Evolutionary conservation across 2,797 vertebrate species (phyloP).

Genomic region (Poeciliopsis presidionis): DNA sequence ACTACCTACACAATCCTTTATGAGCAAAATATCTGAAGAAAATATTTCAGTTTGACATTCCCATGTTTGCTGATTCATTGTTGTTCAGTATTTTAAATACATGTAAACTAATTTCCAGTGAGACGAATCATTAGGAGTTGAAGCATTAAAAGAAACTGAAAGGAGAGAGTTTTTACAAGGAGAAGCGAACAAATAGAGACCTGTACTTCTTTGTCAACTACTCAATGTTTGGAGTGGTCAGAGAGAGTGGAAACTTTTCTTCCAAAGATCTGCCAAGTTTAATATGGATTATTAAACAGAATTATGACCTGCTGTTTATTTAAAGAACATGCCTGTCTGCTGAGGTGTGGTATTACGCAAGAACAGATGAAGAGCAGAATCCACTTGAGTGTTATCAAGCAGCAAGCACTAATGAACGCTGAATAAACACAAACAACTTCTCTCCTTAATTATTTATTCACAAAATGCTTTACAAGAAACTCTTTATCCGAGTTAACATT

Average conservation of each 20-base stretch:
- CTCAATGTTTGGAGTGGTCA: not conserved
- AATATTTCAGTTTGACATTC: not conserved
- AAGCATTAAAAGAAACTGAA: not conserved
- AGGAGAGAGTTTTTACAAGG: not conserved
- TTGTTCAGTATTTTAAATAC: not conserved
- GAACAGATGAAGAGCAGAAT: not conserved
- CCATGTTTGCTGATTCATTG: not conserved
- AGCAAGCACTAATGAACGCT: not conserved
- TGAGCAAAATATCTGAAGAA: not conserved
- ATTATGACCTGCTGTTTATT: not conserved
- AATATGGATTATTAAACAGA: not conserved
- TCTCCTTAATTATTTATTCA: not conserved
- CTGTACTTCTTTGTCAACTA: not conserved
- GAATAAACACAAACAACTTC: not conserved
- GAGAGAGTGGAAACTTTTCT: not conserved
- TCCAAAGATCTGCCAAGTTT: not conserved
- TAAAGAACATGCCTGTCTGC: not conserved
- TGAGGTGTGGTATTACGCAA: not conserved
- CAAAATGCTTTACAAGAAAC: not conserved
- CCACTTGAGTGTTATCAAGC: not conserved
- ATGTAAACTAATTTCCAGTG: not conserved
- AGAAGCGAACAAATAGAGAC: too few species aligned
- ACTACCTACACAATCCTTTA: conserved; percentile 1
- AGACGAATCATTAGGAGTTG: not conserved
- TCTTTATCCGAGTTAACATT: not conserved